Percentiles rank a stretch among this genome's conserved stretches.
phyloP scores from a whole-genome alignment of 92 coral and sea anemone genomes.

The Virgularia gustaviana region DNA sequence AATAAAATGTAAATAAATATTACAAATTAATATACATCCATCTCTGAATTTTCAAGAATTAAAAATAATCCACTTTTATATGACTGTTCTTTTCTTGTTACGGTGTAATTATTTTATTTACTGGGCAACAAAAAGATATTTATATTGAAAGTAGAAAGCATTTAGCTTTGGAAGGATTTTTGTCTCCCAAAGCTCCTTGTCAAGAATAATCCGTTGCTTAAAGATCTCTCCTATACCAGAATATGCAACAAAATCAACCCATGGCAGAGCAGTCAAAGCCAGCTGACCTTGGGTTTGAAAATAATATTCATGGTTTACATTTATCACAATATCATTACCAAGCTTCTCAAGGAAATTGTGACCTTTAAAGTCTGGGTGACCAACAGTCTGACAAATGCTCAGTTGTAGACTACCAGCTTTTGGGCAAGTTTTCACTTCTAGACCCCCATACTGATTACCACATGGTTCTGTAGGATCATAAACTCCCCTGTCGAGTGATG shows the following conservation, averaged over 20 bases:
- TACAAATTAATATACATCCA: no score
- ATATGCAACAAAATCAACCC: conserved; percentile 46
- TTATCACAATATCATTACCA: neutral
- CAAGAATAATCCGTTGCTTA: conserved; percentile 17
- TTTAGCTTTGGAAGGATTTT: conserved; percentile 33
- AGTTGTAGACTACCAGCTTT: no score
- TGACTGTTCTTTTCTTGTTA: neutral
- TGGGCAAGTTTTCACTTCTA: conserved; percentile 47
- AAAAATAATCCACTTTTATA: neutral
- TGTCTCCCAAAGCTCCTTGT: conserved; percentile 31
- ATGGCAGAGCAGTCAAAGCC: conserved; percentile 35
- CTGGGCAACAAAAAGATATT: no score
- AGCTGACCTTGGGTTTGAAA: conserved; percentile 49
- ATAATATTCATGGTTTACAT: conserved; percentile 16
- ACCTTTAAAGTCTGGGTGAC: conserved; percentile 21
- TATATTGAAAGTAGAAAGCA: conserved; percentile 20
- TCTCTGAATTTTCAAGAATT: neutral
- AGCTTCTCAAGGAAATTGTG: neutral
- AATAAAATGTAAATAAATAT: no score
- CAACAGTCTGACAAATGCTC: no score
- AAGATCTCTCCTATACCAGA: conserved; percentile 43
- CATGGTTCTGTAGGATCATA: conserved; percentile 43
- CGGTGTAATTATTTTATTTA: no score
- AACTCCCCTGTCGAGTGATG: conserved; percentile 45
- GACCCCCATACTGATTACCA: conserved; percentile 37